Evolutionary conservation across 2,113 vertebrate genomes (phyloP), one percentile per base, ranked within the genome.

Genomic region (Argyrosomus japonicus): DNA sequence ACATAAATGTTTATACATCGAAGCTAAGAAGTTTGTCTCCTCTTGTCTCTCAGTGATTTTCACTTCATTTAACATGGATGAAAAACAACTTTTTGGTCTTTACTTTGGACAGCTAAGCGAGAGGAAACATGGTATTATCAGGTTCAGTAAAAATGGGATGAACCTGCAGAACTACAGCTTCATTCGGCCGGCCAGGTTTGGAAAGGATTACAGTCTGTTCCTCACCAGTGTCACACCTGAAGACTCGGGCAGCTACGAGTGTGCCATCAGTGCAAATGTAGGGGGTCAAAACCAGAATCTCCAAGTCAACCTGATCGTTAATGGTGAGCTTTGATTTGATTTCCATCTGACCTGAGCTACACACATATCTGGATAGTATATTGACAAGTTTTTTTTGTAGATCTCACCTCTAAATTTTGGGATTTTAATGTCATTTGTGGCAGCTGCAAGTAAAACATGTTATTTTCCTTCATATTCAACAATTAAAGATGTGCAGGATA

Each of bases 221-320:
- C 79, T 95, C 2, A 6, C 0, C 11, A 25, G 13, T 0, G 88
- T 91, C 23, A 82, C 0, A 2, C 84, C 84, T 13, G 25, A 60
- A 7, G 88, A 95, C 58, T 80, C 93, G 1, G 94, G 93, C 11
- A 69, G 0, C 4, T 95, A 94, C 2, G 73, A 83, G 43, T 95
- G 94, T 83, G 7, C 0, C 0, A 43, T 93, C 19, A 32, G 3
- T 6, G 94, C 83, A 45, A 76, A 72, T 0, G 27, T 92, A 5
- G 93, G 93, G 6, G 0, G 3, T 6, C 32, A 4, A 64, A 94
- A 91, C 62, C 0, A 2, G 9, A 0, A 80, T 5, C 18, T 12
- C 0, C 0, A 0, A 0, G 70, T 94, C 21, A 0, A 1, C 5
- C 87, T 95, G 2, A 74, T 0, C 0, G 73, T 95, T 23, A 0